phyloP scores from a whole-genome alignment of 2,888 invertebrate genomes.

The Callyntrura guangdongensis region DNA sequence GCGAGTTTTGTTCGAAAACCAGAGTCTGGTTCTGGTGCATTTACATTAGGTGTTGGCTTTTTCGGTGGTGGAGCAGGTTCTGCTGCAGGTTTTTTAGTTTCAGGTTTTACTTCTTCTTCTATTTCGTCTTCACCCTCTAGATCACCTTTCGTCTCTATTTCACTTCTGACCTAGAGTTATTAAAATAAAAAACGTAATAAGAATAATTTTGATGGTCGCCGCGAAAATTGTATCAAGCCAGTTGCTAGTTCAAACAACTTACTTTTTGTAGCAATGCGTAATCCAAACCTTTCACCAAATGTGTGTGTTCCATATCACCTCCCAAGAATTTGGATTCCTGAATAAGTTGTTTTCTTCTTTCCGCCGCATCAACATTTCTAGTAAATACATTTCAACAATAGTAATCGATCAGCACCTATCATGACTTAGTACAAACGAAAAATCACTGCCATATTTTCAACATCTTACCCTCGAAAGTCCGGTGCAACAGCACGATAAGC shows the following conservation, averaged over 20 bases:
- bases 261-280: constrained; percentile 97
- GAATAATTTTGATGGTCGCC: too few relatives aligned
- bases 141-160: constrained; percentile 92
- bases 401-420: too few relatives aligned
- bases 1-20: constrained; percentile 90
- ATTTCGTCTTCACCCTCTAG: constrained; percentile 92
- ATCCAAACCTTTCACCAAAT: constrained; percentile 99
- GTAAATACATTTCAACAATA: too few relatives aligned
- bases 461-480: constrained; percentile 93
- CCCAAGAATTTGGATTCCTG: constrained; percentile 98
- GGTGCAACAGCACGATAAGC: constrained; percentile 98
- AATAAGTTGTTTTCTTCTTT: constrained; percentile 97
- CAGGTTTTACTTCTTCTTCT: constrained; percentile 87
- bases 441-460: too few relatives aligned
- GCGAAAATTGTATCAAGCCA: too few relatives aligned
- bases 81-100: constrained; percentile 85
- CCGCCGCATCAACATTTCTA: constrained; percentile 94
- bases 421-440: too few relatives aligned
- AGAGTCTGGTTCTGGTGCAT: constrained; percentile 73
- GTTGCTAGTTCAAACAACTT: constrained; percentile 52
- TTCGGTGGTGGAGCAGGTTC: constrained; percentile 84
- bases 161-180: constrained; percentile 90
- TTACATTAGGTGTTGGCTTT: constrained; percentile 83
- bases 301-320: constrained; percentile 99
- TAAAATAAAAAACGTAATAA: too few relatives aligned